Evolutionary conservation across 2,888 invertebrate genomes (phyloP), one percentile per base, ranked within the genome.

Genomic region (Pammene fasciana): DNA sequence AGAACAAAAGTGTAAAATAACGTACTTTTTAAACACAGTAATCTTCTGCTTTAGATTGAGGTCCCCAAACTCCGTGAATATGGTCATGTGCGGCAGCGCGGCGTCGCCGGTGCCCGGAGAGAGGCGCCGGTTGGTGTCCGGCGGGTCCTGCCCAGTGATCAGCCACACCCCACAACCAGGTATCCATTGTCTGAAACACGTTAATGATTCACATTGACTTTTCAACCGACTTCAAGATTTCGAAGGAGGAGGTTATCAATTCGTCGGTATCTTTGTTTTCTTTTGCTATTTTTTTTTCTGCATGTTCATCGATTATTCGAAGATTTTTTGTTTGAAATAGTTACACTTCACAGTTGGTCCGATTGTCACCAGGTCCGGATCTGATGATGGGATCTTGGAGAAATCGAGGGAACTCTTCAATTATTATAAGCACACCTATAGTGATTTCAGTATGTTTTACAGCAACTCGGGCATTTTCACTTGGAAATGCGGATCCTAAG

Each of bases 21-120:
- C 77, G 72, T 72, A 95, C 86, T 93, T 88, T 76, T 93, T 93
- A 78, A 95, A 97, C 2, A 97, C 82, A 10, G 94, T 92, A 13
- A 96, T 78, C 78, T 96, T 93, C 82, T 96, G 94, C 56, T 83
- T 78, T 0, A 96, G 94, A 56, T 82, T 93, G 8, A 97, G 87
- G 76, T 96, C 95, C 0, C 95, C 94, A 81, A 96, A 96, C 82
- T 94, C 92, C 0, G 96, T 96, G 79, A 94, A 96, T 75, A 97
- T 95, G 68, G 94, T 94, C 75, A 95, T 94, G 73, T 95, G 93
- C 7, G 94, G 93, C 74, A 93, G 79, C 36, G 80, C 65, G 0
- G 85, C 87, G 74, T 93, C 90, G 50, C 82, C 78, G 36, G 76
- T 70, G 0, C 78, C 80, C 0, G 92, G 92, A 3, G 84, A 79